These are phyloP conservation scores for Hydrozoanthus tunicans DNA, from an alignment of 64 coral and sea anemone genomes.

Conservation along the genomic window DNA sequence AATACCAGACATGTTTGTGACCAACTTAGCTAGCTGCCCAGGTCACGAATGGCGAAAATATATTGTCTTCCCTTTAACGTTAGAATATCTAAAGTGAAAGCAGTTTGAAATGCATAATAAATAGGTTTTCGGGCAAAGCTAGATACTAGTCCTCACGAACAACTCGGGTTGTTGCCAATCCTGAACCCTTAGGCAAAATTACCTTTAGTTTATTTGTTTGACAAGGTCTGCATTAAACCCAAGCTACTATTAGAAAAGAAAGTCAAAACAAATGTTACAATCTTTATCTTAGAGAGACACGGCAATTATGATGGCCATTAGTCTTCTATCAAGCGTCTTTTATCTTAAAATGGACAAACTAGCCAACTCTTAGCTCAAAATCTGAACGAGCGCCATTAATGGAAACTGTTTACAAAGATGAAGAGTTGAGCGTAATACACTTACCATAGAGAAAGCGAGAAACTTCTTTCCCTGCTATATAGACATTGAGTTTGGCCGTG, in stretches of 20 bases:
- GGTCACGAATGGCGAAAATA: slow-evolving; percentile 28
- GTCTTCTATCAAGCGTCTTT: background rate
- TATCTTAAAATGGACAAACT: background rate
- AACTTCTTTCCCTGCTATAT: slow-evolving; percentile 75
- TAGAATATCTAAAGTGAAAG: background rate
- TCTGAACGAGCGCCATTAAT: background rate
- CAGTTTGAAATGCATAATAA: background rate
- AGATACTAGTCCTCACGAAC: background rate
- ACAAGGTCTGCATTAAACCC: background rate
- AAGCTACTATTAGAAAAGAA: slow-evolving; percentile 21
- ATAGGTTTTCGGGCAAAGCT: background rate
- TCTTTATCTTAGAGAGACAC: slow-evolving; percentile 7
- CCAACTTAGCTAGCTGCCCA: background rate
- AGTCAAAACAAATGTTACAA: background rate
- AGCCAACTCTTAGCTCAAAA: background rate
- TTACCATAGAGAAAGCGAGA: slow-evolving; percentile 97
- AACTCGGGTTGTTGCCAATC: background rate
- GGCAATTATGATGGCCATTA: background rate
- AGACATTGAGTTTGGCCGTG: slow-evolving; percentile 80
- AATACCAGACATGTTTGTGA: slow-evolving; percentile 49
- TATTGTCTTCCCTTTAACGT: background rate
- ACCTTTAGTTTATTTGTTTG: slow-evolving; percentile 28
- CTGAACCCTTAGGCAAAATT: background rate
- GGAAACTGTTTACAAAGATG: slow-evolving; percentile 39
- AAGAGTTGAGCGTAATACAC: slow-evolving; percentile 47